These are phyloP conservation scores for Hippocampus comes DNA, from an alignment of 2,113 vertebrate genomes.

Conservation along the genomic window DNA sequence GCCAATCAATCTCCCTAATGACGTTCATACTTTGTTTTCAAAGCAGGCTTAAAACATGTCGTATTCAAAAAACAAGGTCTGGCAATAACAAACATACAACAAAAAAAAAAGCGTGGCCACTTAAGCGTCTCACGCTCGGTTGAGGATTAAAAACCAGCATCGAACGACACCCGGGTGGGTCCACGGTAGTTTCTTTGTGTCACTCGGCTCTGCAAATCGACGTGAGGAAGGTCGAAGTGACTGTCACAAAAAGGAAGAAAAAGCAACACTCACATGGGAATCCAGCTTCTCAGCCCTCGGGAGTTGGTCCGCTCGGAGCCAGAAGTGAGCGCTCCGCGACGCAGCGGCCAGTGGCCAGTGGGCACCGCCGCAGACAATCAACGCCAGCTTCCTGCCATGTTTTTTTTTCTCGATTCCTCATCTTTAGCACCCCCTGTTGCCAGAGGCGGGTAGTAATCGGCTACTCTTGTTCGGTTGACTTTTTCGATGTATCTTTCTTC, in stretches of 20 bases:
- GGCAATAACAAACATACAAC: no score
- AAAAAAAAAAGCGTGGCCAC: not conserved
- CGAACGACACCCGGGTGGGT: no score
- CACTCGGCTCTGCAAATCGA: slow-evolving; percentile 45
- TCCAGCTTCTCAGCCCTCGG: slow-evolving; percentile 49
- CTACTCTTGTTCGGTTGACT: no score
- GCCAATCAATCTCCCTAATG: slow-evolving; percentile 8
- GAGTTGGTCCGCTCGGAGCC: slow-evolving; percentile 43
- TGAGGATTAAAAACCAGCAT: not conserved
- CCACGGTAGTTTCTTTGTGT: slow-evolving; percentile 1
- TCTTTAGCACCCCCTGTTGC: slow-evolving; percentile 47
- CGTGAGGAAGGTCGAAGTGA: slow-evolving; percentile 32
- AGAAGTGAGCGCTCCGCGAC: slow-evolving; percentile 33
- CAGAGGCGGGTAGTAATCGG: not conserved
- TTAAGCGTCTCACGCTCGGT: not conserved
- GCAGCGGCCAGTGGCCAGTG: slow-evolving; percentile 49
- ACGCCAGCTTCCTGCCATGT: slow-evolving; percentile 38
- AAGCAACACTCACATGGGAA: slow-evolving; percentile 56
- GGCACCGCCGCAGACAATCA: slow-evolving; percentile 47
- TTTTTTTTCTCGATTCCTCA: slow-evolving; percentile 13
- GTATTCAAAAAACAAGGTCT: no score
- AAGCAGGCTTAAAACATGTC: no score
- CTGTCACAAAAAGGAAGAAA: slow-evolving; percentile 18
- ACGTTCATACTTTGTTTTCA: not conserved
- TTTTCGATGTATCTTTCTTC: no score